These are phyloP conservation scores for Phymastichus coffea DNA, from an alignment of 1,140 invertebrate species.

Conservation along the genomic window DNA sequence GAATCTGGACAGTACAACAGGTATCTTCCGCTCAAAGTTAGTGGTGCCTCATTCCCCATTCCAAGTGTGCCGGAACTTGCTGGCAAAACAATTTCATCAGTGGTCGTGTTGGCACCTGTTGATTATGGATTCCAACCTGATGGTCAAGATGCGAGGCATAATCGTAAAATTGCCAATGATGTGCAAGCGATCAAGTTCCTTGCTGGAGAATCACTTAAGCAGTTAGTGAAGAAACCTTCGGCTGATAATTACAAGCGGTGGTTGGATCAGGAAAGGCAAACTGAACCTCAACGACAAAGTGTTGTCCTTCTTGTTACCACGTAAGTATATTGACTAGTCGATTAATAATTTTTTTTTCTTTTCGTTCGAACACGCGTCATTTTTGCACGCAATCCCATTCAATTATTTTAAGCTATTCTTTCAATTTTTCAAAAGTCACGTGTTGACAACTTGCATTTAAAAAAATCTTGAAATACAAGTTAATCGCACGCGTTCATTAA, in stretches of 20 bases:
- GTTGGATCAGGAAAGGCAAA: slow-evolving; percentile 73
- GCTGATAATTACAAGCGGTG: slow-evolving; percentile 77
- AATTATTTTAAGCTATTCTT: too few species aligned
- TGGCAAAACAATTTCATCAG: slow-evolving; percentile 74
- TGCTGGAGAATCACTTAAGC: slow-evolving; percentile 70
- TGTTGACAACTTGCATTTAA: too few species aligned
- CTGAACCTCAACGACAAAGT: slow-evolving; percentile 70
- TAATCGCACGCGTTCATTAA: too few species aligned
- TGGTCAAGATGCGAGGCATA: slow-evolving; percentile 32
- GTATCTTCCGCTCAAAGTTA: slow-evolving; percentile 80
- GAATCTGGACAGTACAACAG: slow-evolving; percentile 71
- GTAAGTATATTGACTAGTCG: slow-evolving; percentile 58
- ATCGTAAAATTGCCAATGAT: slow-evolving; percentile 46
- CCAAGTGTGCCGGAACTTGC: slow-evolving; percentile 72
- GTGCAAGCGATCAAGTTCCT: slow-evolving; percentile 57
- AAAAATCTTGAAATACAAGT: too few species aligned
- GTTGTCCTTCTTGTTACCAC: slow-evolving; percentile 76
- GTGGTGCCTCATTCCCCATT: slow-evolving; percentile 78
- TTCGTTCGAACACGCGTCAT: slow-evolving; percentile 28
- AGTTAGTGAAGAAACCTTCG: slow-evolving; percentile 72
- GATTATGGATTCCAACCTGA: slow-evolving; percentile 62
- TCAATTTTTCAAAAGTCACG: too few species aligned
- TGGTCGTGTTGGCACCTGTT: slow-evolving; percentile 79
- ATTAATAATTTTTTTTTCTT: slow-evolving; percentile 26
- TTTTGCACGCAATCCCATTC: too few species aligned